Evolutionary conservation across 2,113 vertebrate genomes (phyloP).

Genomic region (Myanophis thanlyinensis): DNA sequence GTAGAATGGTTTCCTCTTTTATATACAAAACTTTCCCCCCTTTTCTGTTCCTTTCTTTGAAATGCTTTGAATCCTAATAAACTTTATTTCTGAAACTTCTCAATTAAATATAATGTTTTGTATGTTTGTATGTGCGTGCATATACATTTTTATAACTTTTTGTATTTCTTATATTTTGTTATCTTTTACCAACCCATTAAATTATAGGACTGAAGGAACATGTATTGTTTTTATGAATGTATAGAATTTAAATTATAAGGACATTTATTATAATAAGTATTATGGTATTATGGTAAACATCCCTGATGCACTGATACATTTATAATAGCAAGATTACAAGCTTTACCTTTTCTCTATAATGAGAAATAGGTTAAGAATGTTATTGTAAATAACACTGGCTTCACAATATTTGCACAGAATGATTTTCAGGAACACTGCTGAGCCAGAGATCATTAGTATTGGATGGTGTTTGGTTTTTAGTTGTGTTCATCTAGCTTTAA

Average conservation of each 20-base stretch:
- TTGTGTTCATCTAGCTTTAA: conserved; percentile 10
- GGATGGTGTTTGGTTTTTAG: background rate
- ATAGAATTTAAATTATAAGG: background rate
- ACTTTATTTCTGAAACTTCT: background rate
- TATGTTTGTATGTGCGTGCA: background rate
- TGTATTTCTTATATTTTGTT: background rate
- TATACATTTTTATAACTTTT: background rate
- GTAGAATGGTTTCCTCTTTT: background rate
- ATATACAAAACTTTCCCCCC: background rate
- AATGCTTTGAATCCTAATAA: background rate
- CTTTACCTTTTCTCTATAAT: background rate
- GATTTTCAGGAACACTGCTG: conserved; percentile 9
- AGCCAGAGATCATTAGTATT: conserved; percentile 1
- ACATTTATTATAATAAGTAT: background rate
- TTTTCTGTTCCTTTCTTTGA: background rate
- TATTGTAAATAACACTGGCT: background rate
- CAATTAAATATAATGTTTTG: background rate
- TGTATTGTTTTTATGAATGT: background rate
- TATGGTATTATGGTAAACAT: background rate
- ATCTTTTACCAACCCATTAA: too few relatives aligned
- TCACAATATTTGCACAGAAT: conserved; percentile 14
- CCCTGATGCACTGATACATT: background rate
- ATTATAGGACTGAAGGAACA: background rate
- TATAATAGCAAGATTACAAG: background rate
- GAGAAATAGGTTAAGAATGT: background rate